phyloP scores from a whole-genome alignment of 2,113 vertebrate genomes.

The Syngnathoides biaculeatus region DNA sequence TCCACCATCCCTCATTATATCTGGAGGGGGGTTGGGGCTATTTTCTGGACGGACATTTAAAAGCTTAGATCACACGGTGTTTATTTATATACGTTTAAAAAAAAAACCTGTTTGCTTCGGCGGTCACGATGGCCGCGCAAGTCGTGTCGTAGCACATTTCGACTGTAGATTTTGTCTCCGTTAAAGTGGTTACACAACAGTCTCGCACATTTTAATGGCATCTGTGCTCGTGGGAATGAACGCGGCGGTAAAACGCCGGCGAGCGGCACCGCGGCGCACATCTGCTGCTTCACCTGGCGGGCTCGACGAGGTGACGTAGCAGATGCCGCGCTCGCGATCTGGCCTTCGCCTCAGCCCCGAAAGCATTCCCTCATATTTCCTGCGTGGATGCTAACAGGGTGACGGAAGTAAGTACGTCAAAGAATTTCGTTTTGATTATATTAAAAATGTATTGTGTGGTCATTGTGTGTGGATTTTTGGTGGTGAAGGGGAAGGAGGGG shows the following conservation, averaged over 20 bases:
- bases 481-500: no score
- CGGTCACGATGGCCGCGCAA: conserved; percentile 2
- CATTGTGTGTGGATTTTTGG: no score
- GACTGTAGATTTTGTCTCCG: background rate
- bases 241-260: conserved; percentile 17
- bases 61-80: conserved; percentile 43
- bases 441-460: no score
- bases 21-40: conserved; percentile 41
- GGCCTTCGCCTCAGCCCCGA: conserved; percentile 18
- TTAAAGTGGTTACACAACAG: background rate
- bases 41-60: conserved; percentile 27
- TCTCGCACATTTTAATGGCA: conserved; percentile 12
- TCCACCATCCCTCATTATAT: conserved; percentile 58
- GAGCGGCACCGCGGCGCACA: conserved; percentile 8
- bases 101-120: conserved; percentile 19
- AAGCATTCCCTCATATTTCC: conserved; percentile 19
- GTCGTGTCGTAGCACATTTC: background rate
- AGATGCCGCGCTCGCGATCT: background rate
- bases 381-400: background rate
- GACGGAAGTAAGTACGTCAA: no score
- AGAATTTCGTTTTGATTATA: no score
- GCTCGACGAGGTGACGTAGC: conserved; percentile 33
- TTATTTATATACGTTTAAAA: conserved; percentile 8
- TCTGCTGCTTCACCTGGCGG: conserved; percentile 37
- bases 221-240: conserved; percentile 16